These are phyloP conservation scores for Paramuricea clavata DNA, from an alignment of 92 coral and sea anemone species.

Conservation along the genomic window DNA sequence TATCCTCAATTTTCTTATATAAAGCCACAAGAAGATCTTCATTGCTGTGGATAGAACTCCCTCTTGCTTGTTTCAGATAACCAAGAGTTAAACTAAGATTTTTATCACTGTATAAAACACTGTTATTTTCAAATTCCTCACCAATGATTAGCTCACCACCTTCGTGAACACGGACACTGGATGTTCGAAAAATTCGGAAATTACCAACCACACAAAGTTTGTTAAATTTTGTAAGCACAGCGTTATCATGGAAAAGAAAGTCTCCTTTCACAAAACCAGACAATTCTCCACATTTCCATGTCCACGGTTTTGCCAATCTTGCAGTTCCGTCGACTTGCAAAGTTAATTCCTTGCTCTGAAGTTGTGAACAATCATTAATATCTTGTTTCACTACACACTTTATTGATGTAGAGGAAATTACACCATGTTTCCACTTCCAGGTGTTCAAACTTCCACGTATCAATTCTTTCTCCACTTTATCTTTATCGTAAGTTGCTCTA, in stretches of 20 bases:
- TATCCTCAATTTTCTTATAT: conserved; percentile 45
- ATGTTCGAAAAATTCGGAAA: conserved; percentile 65
- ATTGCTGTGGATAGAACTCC: conserved; percentile 44
- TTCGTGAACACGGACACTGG: conserved; percentile 53
- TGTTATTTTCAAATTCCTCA: conserved; percentile 62
- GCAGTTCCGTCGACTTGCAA: conserved; percentile 70
- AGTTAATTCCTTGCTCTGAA: conserved; percentile 53
- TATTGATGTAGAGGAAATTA: conserved; percentile 63
- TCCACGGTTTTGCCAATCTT: conserved; percentile 70
- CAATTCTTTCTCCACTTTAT: conserved; percentile 51
- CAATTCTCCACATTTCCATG: conserved; percentile 65
- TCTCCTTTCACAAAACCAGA: conserved; percentile 67
- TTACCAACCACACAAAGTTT: conserved; percentile 61
- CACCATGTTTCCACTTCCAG: conserved; percentile 74
- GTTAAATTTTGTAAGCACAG: conserved; percentile 54
- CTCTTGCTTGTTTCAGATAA: conserved; percentile 56
- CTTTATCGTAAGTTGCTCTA: conserved; percentile 47
- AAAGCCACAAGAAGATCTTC: conserved; percentile 62
- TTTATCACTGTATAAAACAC: conserved; percentile 44
- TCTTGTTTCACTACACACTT: conserved; percentile 63
- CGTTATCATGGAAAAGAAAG: conserved; percentile 66
- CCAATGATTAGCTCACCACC: conserved; percentile 63
- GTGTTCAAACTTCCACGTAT: conserved; percentile 67
- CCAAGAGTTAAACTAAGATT: conserved; percentile 62
- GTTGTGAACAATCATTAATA: conserved; percentile 71